Conservation (phyloP, 2,797 vertebrate genomes). For the Yasuhikotakia modesta region DNA sequence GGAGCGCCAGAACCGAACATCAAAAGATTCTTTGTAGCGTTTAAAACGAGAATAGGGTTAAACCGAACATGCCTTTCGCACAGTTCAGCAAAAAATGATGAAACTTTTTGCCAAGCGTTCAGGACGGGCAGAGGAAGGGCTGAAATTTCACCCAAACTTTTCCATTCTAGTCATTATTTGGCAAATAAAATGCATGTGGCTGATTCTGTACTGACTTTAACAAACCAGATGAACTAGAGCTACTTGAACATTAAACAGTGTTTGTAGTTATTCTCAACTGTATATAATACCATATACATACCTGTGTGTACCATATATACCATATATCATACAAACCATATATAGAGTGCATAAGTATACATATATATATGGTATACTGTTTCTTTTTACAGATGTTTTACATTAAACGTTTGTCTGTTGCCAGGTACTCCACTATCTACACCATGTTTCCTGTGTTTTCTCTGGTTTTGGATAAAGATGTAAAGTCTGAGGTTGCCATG, state of each 20-base stretch:
- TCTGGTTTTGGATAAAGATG: constrained; percentile 96
- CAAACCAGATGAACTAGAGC: too few species aligned
- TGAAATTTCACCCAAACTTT: constrained; percentile 6
- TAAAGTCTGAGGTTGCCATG: constrained; percentile 98
- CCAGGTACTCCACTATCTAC: constrained; percentile 94
- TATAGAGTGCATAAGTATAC: too few species aligned
- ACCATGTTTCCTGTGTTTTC: constrained; percentile 99
- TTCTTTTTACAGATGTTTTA: background rate
- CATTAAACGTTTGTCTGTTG: background rate
- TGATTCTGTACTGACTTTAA: background rate
- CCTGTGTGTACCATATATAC: too few species aligned
- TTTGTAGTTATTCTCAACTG: too few species aligned
- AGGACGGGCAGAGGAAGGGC: constrained; percentile 25
- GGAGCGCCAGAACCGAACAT: constrained; percentile 39
- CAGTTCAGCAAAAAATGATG: constrained; percentile 15
- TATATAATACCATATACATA: too few species aligned
- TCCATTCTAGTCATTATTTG: constrained; percentile 6
- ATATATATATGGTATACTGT: too few species aligned
- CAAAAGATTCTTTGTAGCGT: constrained; percentile 46
- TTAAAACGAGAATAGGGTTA: constrained; percentile 17
- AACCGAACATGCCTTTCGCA: background rate
- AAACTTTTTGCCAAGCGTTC: background rate
- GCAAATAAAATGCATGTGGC: background rate
- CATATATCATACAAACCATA: too few species aligned
- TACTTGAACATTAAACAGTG: too few species aligned